Evolutionary conservation across 1,140 invertebrate species (phyloP), one percentile per base, ranked within the genome.

Genomic region (Onthophagus taurus): DNA sequence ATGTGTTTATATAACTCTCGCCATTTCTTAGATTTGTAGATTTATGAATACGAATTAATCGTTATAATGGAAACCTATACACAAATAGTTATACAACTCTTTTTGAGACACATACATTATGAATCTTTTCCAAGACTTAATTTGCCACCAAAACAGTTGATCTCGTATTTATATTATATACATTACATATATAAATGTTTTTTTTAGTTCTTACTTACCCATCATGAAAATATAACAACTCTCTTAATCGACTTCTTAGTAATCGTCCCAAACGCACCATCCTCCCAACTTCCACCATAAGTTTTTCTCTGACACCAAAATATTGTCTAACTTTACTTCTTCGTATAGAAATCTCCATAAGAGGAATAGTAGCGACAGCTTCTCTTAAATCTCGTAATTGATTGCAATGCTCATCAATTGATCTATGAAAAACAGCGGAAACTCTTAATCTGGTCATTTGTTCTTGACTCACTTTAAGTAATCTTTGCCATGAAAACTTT

Each of bases 391-490:
- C 72, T 11, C 65, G 58, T 29, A 81, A 48, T 51, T 76, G 72
- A 17, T 62, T 66, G 44, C 75, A 79, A 34, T 80, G 75, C 60
- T 85, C 78, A 55, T 85, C 77, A 30, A 85, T 77, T 38, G 76
- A 82, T 46, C 80, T 50, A 61, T 86, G 76, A 54, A 87, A 87
- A 26, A 86, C 79, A 9, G 80, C 80, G 1, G 80, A 82, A 5
- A 86, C 83, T 47, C 81, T 71, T 4, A 87, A 65, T 7, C 85
- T 70, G 0, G 82, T 85, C 61, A 85, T 75, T 56, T 86, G 80
- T 64, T 87, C 83, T 60, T 83, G 80, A 42, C 78, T 77, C 24
- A 84, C 78, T 2, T 71, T 71, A 30, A 83, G 71, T 8, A 87
- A 71, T 43, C 72, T 70, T 45, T 77, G 75, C 85, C 84, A 89